Conservation (phyloP, 2,797 vertebrate species). For the Mallotus villosus region DNA sequence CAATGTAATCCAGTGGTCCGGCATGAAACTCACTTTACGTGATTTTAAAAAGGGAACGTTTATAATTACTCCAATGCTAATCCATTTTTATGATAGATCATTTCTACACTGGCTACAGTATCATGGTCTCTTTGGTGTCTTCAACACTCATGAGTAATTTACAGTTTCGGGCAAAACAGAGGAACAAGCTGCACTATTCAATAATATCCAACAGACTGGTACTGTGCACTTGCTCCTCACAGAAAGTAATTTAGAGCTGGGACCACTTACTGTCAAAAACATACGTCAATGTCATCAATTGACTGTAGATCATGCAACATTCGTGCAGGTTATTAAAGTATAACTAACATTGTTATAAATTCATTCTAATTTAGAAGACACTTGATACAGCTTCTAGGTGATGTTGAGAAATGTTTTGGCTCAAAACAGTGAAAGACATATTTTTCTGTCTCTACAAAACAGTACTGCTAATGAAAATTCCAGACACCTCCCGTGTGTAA, state of each 20-base stretch:
- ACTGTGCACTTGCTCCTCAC: constrained; percentile 17
- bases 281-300: neutral
- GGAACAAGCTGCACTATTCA: constrained; percentile 9
- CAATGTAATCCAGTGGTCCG: constrained; percentile 36
- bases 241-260: neutral
- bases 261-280: neutral
- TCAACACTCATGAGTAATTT: constrained; percentile 16
- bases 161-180: constrained; percentile 20
- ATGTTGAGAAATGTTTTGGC: neutral
- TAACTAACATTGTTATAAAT: too few species aligned
- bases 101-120: constrained; percentile 51
- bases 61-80: constrained; percentile 44
- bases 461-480: neutral
- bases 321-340: too few species aligned
- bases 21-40: constrained; percentile 45
- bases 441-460: neutral
- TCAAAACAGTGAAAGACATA: neutral
- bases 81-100: constrained; percentile 51
- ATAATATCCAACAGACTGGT: constrained; percentile 30
- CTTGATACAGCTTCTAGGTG: neutral
- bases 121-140: constrained; percentile 29
- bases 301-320: neutral
- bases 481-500: neutral
- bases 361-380: too few species aligned
- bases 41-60: constrained; percentile 39